Evolutionary conservation across 2,113 vertebrate genomes (phyloP), one percentile per base, ranked within the genome.

Genomic region (Sitta europaea): DNA sequence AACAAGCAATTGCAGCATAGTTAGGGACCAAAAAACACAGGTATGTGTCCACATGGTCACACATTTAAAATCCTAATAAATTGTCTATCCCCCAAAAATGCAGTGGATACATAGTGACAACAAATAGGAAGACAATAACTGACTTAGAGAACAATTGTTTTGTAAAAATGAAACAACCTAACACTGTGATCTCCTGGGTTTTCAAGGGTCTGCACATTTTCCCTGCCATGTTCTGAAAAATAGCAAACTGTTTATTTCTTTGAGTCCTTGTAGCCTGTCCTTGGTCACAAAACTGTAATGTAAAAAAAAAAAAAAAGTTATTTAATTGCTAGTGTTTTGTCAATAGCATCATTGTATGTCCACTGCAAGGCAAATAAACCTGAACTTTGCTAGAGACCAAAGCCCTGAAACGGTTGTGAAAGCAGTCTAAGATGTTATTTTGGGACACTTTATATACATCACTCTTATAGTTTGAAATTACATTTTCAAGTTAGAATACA

Each of bases 291-390:
- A n/a, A 73, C 23, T 62, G 22, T 65, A 90, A 65, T 63, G 68
- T 57, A 78, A 58, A 81, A 90, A 91, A 85, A 81, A 90, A 91
- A 85, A 42, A 61, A 55, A 77, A 72, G 74, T 23, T 5, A 91
- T 90, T 95, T 94, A 94, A 95, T 94, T 96, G 59, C 82, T 28
- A 31, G 38, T 92, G 63, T 95, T 97, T 97, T 88, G 57, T 89
- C 85, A 94, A 45, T 78, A 58, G 82, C 96, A 95, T 62, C 90
- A 96, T 95, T 96, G 90, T 88, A 86, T 63, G 85, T 25, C 89
- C 38, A 86, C 61, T 21, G 27, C 2, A 28, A 97, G 67, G 76
- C 87, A 95, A 95, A 97, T 88, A 86, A 97, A 21, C 71, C 68
- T 70, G 80, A 96, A 92, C 68, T 70, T 67, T 35, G 22, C 73